Evolutionary conservation across 2,797 vertebrate genomes (phyloP).

Genomic region (Xenopus petersii): DNA sequence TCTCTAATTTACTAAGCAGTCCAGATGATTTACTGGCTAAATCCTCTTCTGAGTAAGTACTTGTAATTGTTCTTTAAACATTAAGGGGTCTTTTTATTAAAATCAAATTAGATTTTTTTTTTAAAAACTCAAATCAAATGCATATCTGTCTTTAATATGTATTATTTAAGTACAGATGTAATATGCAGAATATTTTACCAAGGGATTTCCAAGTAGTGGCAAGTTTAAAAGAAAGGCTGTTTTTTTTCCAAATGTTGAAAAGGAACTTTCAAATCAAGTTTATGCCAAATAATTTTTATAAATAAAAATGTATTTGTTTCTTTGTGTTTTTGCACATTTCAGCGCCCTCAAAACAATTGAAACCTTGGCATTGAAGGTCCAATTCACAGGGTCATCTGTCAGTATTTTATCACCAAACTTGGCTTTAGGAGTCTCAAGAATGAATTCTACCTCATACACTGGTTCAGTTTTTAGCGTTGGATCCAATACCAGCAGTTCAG

Average conservation of each 20-base stretch:
- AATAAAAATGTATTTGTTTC: not conserved
- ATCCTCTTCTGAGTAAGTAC: conserved; percentile 79
- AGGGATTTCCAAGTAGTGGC: no score
- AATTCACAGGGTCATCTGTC: conserved; percentile 77
- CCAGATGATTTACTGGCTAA: conserved; percentile 70
- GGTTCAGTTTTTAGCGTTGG: conserved; percentile 85
- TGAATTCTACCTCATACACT: conserved; percentile 72
- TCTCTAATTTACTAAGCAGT: conserved; percentile 90
- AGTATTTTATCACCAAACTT: conserved; percentile 82
- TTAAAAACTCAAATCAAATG: no score
- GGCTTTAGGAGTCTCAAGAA: conserved; percentile 77
- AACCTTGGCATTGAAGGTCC: conserved; percentile 84
- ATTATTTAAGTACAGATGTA: no score
- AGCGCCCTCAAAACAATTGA: conserved; percentile 92
- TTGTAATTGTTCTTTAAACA: no score
- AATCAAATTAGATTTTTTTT: no score
- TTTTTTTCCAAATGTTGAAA: no score
- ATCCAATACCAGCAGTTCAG: conserved; percentile 67
- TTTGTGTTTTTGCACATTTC: conserved; percentile 38
- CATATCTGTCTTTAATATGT: no score
- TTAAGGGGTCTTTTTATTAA: no score
- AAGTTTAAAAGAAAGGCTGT: no score
- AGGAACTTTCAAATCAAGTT: no score
- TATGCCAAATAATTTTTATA: no score
- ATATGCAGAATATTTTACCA: no score